Evolutionary conservation across 1,140 invertebrate genomes (phyloP), one percentile per base, ranked within the genome.

Genomic region (Ceratoteleas bidentatus): DNA sequence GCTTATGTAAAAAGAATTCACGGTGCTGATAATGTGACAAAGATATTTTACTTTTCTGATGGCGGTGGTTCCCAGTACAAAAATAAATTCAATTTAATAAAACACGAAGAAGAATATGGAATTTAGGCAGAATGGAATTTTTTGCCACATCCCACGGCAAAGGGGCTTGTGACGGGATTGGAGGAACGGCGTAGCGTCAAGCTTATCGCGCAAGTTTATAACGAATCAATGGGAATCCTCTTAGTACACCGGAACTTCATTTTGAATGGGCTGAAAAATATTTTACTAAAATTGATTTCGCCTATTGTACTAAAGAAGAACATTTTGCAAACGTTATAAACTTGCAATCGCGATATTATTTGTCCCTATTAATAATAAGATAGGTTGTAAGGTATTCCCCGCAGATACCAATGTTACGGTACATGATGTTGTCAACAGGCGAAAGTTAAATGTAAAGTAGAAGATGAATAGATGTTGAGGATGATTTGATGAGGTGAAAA

Each of bases 11-110:
- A 65, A 24, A 49, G 5, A 50, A 38, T 3, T 50, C 34, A 3
- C 15, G 60, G 60, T 36, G 52, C 32, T 32, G 62, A 40, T 1
- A 66, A 54, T 40, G 32, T 50, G 24, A 64, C 52, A 36, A 64
- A 64, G 14, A 34, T 64, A 13, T 34, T 36, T 64, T 64, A 64
- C 52, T 64, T 64, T 11, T 64, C 60, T 87, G 58, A 93, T 70
- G 13, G 43, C 90, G 74, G 93, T 85, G 76, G 8, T 2, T 32
- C 50, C 4, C 75, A 91, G 88, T 38, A 87, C 82, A 65, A 87
- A 56, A 83, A 91, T 85, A 60, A 86, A 87, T 57, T 87, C 86
- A 86, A 84, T 68, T 34, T 85, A 11, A 82, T 78, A 34, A 33
- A 86, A 49, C 87, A 88, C 58, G 40, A 85, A 50, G 58, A 66